Conservation (phyloP, 2,113 vertebrate genomes). For the Hipposideros armiger region DNA sequence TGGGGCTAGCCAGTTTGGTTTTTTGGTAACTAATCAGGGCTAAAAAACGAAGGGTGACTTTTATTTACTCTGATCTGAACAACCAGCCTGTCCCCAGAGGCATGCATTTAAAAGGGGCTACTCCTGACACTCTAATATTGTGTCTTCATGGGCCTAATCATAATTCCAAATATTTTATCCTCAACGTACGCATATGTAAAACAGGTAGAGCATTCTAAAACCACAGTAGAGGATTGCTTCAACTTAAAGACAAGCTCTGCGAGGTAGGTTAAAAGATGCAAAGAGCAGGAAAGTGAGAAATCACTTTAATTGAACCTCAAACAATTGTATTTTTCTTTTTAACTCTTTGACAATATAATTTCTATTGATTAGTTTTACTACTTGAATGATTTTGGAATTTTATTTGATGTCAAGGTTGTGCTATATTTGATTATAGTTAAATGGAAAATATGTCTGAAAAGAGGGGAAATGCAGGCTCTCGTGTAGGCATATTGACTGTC, state of each 20-base stretch:
- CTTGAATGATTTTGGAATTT: slow-evolving; percentile 47
- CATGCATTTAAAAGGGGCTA: not conserved
- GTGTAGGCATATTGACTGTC: not conserved
- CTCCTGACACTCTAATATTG: not conserved
- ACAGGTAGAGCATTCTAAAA: not conserved
- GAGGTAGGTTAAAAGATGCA: not conserved
- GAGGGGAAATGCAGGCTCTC: not conserved
- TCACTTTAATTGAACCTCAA: not conserved
- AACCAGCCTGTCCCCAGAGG: not conserved
- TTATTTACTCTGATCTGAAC: not conserved
- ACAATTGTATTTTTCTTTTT: not conserved
- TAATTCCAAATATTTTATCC: not conserved
- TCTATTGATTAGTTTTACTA: not conserved
- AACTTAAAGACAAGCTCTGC: not conserved
- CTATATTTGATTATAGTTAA: not conserved
- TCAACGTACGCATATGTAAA: not conserved
- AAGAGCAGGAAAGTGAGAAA: not conserved
- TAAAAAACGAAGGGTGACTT: not conserved
- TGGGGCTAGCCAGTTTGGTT: not conserved
- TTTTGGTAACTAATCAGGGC: not conserved
- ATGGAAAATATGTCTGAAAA: slow-evolving; percentile 2
- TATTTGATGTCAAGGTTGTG: not conserved
- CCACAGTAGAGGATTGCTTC: not conserved
- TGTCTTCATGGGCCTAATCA: not conserved
- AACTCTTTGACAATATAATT: slow-evolving; percentile 15